Conservation (phyloP, 2,797 vertebrate species). For the Eulemur rubriventer region DNA sequence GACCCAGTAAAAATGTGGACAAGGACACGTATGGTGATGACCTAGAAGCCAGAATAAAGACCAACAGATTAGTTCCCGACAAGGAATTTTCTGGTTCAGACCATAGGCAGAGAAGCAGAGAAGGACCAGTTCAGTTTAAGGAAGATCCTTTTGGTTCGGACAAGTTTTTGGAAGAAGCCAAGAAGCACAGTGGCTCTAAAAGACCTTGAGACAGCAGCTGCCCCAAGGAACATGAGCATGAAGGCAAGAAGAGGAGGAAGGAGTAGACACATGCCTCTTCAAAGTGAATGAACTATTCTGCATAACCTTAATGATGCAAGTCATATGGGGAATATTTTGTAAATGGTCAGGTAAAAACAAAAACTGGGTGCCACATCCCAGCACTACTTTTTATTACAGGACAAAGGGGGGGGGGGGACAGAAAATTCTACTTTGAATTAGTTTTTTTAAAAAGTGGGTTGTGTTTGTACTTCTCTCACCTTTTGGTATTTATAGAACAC, state of each 20-base stretch:
- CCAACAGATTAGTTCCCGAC: conserved; percentile 94
- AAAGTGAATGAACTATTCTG: conserved; percentile 70
- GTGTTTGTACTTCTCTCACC: conserved; percentile 62
- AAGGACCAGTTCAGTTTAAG: conserved; percentile 97
- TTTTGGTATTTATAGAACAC: conserved; percentile 63
- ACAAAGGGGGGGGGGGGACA: not conserved
- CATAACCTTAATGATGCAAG: conserved; percentile 73
- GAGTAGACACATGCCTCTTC: conserved; percentile 86
- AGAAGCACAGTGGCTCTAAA: conserved; percentile 97
- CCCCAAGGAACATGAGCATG: conserved; percentile 97
- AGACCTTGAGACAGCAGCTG: conserved; percentile 94
- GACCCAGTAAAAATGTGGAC: conserved; percentile 94
- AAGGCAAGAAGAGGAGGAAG: conserved; percentile 97
- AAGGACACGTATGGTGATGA: conserved; percentile 95
- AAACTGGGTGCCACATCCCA: conserved; percentile 56
- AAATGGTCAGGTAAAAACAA: conserved; percentile 41
- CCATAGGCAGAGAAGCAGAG: conserved; percentile 90
- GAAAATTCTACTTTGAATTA: conserved; percentile 69
- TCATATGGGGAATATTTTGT: conserved; percentile 56
- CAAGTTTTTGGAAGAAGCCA: conserved; percentile 99
- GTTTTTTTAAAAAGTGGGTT: conserved; percentile 64
- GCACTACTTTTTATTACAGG: conserved; percentile 70
- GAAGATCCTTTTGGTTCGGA: conserved; percentile 99
- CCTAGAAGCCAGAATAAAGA: conserved; percentile 93
- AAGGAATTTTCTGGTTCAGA: conserved; percentile 96